These are phyloP conservation scores for Amphipoea oculea DNA, from an alignment of 2,888 invertebrate genomes.

Conservation along the genomic window DNA sequence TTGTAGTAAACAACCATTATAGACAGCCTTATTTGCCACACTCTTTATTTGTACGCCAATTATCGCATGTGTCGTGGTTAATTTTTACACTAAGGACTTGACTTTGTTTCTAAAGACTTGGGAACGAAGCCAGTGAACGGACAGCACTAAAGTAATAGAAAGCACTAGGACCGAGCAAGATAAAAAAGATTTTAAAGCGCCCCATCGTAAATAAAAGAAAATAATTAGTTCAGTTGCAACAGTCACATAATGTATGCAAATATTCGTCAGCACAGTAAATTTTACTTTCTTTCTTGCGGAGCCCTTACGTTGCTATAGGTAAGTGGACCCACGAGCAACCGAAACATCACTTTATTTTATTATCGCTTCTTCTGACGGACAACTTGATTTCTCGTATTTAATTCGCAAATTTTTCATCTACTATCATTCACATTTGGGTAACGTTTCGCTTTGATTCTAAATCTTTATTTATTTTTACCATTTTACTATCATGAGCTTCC, in stretches of 20 bases:
- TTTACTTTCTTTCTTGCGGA: slow-evolving; percentile 91
- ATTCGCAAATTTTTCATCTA: slow-evolving; percentile 80
- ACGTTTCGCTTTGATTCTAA: slow-evolving; percentile 90
- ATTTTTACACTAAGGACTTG: slow-evolving; percentile 63
- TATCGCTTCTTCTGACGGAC: slow-evolving; percentile 80
- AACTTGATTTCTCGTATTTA: slow-evolving; percentile 76
- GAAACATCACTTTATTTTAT: slow-evolving; percentile 79
- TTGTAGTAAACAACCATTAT: slow-evolving; percentile 79
- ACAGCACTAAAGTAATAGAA: slow-evolving; percentile 58
- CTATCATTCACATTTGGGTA: slow-evolving; percentile 86
- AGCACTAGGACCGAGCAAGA: slow-evolving; percentile 57
- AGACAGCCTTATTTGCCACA: slow-evolving; percentile 86
- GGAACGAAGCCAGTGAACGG: slow-evolving; percentile 46
- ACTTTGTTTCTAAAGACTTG: slow-evolving; percentile 54
- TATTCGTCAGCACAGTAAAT: slow-evolving; percentile 89
- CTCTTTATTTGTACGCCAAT: slow-evolving; percentile 82
- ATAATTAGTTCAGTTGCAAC: slow-evolving; percentile 78
- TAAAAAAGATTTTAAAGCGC: slow-evolving; percentile 35
- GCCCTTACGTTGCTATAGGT: slow-evolving; percentile 90
- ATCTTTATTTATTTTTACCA: slow-evolving; percentile 80
- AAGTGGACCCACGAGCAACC: slow-evolving; percentile 87
- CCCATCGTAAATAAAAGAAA: slow-evolving; percentile 60
- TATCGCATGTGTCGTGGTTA: slow-evolving; percentile 82
- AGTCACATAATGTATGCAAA: slow-evolving; percentile 78
- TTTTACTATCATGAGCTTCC: slow-evolving; percentile 79